Evolutionary conservation across 2,113 vertebrate genomes (phyloP).

Genomic region (Xiphophorus maculatus): DNA sequence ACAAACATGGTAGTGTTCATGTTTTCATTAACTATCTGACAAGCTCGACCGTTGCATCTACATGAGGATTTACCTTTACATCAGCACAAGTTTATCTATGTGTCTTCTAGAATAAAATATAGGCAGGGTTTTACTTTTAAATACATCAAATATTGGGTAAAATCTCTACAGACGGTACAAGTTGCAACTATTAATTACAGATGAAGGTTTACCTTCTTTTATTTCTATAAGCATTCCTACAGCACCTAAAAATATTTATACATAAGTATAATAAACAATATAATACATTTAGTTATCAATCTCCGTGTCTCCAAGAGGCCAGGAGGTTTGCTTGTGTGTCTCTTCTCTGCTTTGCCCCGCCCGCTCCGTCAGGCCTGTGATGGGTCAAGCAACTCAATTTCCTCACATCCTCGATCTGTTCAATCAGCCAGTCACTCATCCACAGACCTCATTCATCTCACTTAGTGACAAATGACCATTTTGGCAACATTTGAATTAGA

Average conservation of each 20-base stretch:
- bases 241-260: neutral
- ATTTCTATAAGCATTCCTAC: neutral
- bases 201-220: neutral
- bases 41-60: too few relatives aligned
- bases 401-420: constrained; percentile 60
- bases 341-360: constrained; percentile 21
- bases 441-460: constrained; percentile 75
- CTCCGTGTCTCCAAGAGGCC: neutral
- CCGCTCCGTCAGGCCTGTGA: constrained; percentile 36
- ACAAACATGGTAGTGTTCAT: neutral
- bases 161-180: too few relatives aligned
- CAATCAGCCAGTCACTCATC: constrained; percentile 75
- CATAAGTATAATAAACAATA: neutral
- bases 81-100: too few relatives aligned
- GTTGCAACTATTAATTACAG: neutral
- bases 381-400: constrained; percentile 76
- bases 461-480: constrained; percentile 75
- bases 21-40: too few relatives aligned
- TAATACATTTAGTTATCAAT: neutral
- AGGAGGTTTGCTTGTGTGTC: constrained; percentile 9
- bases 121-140: too few relatives aligned
- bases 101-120: too few relatives aligned
- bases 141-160: too few relatives aligned
- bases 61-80: too few relatives aligned
- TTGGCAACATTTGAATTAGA: constrained; percentile 75